phyloP scores from a whole-genome alignment of 2,888 invertebrate genomes.

The Ganaspis brasiliensis region DNA sequence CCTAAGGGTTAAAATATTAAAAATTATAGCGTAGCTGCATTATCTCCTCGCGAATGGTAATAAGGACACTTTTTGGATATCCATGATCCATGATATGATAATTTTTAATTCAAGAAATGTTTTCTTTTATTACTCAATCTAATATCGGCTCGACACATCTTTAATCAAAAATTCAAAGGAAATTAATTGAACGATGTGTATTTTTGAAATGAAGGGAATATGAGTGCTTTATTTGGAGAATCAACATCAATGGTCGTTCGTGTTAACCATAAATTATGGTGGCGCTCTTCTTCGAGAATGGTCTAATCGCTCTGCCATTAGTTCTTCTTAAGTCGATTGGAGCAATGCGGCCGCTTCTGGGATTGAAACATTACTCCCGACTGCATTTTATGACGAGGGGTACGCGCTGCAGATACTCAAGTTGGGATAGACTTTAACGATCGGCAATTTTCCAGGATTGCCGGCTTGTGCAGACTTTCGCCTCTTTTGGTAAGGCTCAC shows the following conservation, averaged over 20 bases:
- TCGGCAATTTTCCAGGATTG: constrained; percentile 34
- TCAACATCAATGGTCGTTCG: constrained; percentile 10
- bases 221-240: not conserved
- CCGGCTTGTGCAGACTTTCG: constrained; percentile 11
- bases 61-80: too few relatives aligned
- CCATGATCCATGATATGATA: too few relatives aligned
- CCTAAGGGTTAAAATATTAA: too few relatives aligned
- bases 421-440: constrained; percentile 33
- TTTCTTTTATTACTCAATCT: too few relatives aligned
- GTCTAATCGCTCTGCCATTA: constrained; percentile 33
- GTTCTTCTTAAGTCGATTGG: constrained; percentile 29
- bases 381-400: constrained; percentile 29
- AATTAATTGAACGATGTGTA: not conserved
- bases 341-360: constrained; percentile 30
- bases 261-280: constrained; percentile 22
- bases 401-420: constrained; percentile 19
- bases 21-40: too few relatives aligned
- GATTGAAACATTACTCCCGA: constrained; percentile 35
- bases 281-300: constrained; percentile 25
- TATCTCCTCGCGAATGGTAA: too few relatives aligned
- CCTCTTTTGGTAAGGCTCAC: constrained; percentile 24
- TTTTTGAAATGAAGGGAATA: not conserved
- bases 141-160: too few relatives aligned
- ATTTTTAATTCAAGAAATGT: too few relatives aligned
- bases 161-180: too few relatives aligned